Base-by-base conservation (phyloP, 1,140 invertebrate species). In the Gryon sp. region DNA sequence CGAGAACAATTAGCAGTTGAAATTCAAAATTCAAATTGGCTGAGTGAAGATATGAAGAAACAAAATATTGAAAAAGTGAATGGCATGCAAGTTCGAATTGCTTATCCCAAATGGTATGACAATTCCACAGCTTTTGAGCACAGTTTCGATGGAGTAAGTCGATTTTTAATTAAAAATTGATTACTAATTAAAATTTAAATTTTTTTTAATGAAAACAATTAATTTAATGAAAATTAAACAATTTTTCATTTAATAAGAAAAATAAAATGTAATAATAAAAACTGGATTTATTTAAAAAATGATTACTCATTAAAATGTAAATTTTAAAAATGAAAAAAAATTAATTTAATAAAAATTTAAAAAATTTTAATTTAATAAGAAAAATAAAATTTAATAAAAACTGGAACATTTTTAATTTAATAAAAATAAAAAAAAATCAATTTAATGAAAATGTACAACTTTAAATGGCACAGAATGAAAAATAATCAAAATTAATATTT, bases 1-100 rank as follows among this genome's bases (percentile, higher is more conserved):
- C 18, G 38, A 28, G 14, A 40, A 15, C 41, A 75, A 55, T 18
- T 75, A 18, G 24, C 43, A 5, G 15, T 8, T 12, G 36, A 66
- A 4, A 68, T 75, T 16, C 9, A 60, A 55, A 18, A 26, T 0
- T 75, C 72, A 3, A 15, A 4, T 40, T 75, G 72, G 72, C 7
- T 75, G 9, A 20, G 22, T 46, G 4, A 50, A 1, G 38, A 53
- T 3, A 46, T 15, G 0, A 66, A 75, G 45, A 7, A 1, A 1
- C 30, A 46, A 11, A 66, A 9, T 16, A 40, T 75, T n/a, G 46
- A 75, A 3, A 75, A 75, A 55, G n/a, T 68, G 2, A 66, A 62
- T 19, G 1, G 4, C 4, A 74, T 74, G 60, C 15, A 60, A 16
- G 11, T 66, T 0, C 19, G 8, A 30, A 45, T 66, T 15, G 60